Percentiles rank a stretch among this genome's conserved stretches.
Conservation (phyloP, 1,140 invertebrate genomes). For the Achroia grisella region DNA sequence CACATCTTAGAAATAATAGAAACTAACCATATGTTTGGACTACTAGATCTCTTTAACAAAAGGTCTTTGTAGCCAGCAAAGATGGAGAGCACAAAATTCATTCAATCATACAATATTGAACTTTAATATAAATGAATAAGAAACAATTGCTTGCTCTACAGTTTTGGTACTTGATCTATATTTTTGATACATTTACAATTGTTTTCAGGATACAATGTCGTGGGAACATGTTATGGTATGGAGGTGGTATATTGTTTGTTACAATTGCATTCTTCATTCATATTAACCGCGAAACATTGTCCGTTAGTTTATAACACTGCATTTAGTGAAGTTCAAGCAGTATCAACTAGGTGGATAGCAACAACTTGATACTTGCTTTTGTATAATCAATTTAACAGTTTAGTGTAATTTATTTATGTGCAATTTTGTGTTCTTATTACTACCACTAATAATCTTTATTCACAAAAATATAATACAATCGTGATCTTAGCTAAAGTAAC, state of each 20-base stretch:
- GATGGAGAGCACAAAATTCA: no score
- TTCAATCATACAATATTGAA: no score
- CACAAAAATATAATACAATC: no score
- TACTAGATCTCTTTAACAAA: conserved; percentile 34
- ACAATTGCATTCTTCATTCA: conserved; percentile 35
- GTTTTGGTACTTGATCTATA: conserved; percentile 15
- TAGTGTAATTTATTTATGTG: no score
- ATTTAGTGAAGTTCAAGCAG: conserved; percentile 28
- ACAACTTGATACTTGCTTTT: conserved; percentile 11
- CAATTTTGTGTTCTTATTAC: no score
- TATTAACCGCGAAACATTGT: conserved; percentile 53
- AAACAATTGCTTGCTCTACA: conserved; percentile 1
- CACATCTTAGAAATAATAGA: conserved; percentile 43
- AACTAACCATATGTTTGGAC: conserved; percentile 40
- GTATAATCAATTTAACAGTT: no score
- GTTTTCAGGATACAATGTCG: conserved; percentile 26
- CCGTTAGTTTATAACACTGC: conserved; percentile 50
- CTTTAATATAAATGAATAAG: no score
- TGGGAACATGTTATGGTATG: conserved; percentile 28
- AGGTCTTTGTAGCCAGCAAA: conserved; percentile 21
- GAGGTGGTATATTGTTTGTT: conserved; percentile 30
- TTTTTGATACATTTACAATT: conserved; percentile 48
- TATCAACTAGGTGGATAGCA: background rate
- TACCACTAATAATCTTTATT: no score
- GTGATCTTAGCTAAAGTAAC: no score